A percentile compares a stretch with the other conserved stretches of the same genome.
phyloP scores from a whole-genome alignment of 2,888 invertebrate genomes.

The Monoplex corrugatus region DNA sequence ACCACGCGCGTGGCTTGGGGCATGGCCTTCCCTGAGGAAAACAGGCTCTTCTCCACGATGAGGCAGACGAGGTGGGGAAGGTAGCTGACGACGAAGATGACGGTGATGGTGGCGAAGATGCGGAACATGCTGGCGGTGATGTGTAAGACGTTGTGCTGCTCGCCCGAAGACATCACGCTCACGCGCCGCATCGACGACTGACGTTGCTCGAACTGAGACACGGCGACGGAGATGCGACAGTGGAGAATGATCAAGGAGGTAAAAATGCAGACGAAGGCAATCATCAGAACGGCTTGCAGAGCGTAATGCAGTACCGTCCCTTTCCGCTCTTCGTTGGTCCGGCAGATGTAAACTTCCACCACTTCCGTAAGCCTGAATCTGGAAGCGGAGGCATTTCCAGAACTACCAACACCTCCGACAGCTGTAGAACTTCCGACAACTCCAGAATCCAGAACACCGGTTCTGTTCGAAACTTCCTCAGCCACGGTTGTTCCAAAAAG shows the following conservation, averaged over 20 bases:
- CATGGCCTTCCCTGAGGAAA: slow-evolving; percentile 3
- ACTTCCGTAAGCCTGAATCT: neutral
- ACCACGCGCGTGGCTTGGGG: slow-evolving; percentile 41
- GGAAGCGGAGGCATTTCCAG: no score
- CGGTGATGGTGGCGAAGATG: slow-evolving; percentile 53
- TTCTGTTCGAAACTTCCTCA: neutral
- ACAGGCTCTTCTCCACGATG: slow-evolving; percentile 47
- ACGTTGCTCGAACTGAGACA: slow-evolving; percentile 46
- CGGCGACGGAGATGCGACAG: slow-evolving; percentile 45
- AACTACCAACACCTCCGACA: no score
- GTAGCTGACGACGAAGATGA: slow-evolving; percentile 55
- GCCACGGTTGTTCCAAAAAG: neutral
- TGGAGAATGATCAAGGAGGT: slow-evolving; percentile 45
- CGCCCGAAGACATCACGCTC: neutral
- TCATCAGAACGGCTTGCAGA: slow-evolving; percentile 43
- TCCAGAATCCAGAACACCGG: no score
- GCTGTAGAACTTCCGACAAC: no score
- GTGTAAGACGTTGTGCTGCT: neutral
- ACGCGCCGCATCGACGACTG: slow-evolving; percentile 34
- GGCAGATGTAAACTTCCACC: slow-evolving; percentile 51
- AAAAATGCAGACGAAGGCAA: slow-evolving; percentile 47
- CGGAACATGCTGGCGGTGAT: slow-evolving; percentile 52
- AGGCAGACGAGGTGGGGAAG: slow-evolving; percentile 56
- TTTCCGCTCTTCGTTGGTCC: slow-evolving; percentile 42
- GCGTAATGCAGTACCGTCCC: slow-evolving; percentile 43